Evolutionary conservation across 2,888 invertebrate genomes (phyloP), one percentile per base, ranked within the genome.

Genomic region (Drosophila anceps): DNA sequence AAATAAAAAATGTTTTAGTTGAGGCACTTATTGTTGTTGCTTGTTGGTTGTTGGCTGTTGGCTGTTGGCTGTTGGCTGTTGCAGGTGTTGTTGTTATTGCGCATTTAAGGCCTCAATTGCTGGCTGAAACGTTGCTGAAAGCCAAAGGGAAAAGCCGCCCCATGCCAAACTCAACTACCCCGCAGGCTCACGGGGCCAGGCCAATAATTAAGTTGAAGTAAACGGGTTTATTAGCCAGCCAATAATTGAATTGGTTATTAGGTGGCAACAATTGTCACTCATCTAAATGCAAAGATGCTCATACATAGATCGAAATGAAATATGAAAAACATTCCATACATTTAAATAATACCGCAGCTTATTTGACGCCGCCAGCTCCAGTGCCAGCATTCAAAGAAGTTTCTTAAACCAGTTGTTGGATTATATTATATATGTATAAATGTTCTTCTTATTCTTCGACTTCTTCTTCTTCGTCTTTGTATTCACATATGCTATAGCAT

Each of bases 191-290:
- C 24, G 44, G 31, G 20, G 10, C 33, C 31, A 33, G 50, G 50
- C 50, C 18, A 24, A 15, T 50, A 51, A 58, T 35, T 33, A 44
- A 54, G 35, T 13, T 10, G 15, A 43, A 66, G 35, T 39, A 54
- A 46, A 15, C 29, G 33, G 29, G 50, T 35, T 27, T 50, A 29
- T 50, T 39, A n/a, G 20, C 29, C 24, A 15, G n/a, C n/a, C 46
- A 46, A 41, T 66, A 59, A 73, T 65, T 64, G 53, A 72, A 73
- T 73, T 73, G 73, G 31, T 65, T 65, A 73, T 51, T 43, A 58
- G 65, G 43, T 59, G 48, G 67, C 68, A 67, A 67, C 67, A n/a
- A 46, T 8, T 64, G 65, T 39, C 24, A 62, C 54, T 54, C 39
- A 24, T 15, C 20, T 5, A 3, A 15, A 15, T 4, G 20, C 7